Evolutionary conservation across 2,113 vertebrate species (phyloP).

Genomic region (Phocoena sinus): DNA sequence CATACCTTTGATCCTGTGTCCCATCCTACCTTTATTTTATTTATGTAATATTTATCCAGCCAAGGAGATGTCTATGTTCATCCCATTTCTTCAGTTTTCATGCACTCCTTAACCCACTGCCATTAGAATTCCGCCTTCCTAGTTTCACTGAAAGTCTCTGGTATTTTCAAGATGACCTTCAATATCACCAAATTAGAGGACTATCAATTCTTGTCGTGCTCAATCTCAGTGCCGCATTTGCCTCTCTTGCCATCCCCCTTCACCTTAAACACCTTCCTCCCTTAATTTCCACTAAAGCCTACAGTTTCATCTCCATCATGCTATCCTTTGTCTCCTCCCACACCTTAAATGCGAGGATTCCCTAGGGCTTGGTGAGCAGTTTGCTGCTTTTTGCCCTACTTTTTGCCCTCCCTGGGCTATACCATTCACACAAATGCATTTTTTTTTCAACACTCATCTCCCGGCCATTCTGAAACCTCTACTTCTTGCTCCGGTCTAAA

Average conservation of each 20-base stretch:
- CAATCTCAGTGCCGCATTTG: background rate
- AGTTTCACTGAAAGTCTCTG: background rate
- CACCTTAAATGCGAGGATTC: background rate
- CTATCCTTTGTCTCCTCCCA: background rate
- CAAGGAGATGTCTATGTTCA: background rate
- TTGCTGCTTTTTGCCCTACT: background rate
- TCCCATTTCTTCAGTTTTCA: background rate
- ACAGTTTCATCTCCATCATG: background rate
- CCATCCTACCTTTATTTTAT: background rate
- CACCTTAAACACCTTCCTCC: background rate
- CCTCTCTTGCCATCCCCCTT: background rate
- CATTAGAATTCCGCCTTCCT: background rate
- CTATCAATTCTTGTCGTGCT: background rate
- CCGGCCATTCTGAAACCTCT: background rate
- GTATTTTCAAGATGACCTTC: background rate
- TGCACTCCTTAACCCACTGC: background rate
- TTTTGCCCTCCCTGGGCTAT: background rate
- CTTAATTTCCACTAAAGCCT: background rate
- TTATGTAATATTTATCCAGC: background rate
- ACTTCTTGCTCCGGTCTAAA: background rate
- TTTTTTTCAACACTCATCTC: background rate
- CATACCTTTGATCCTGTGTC: background rate
- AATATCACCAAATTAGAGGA: background rate
- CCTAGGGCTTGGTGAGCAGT: background rate
- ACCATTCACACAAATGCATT: background rate